Percentiles rank a stretch among this genome's conserved stretches.
Conservation (phyloP, 2,797 vertebrate genomes). For the Cottoperca gobio region DNA sequence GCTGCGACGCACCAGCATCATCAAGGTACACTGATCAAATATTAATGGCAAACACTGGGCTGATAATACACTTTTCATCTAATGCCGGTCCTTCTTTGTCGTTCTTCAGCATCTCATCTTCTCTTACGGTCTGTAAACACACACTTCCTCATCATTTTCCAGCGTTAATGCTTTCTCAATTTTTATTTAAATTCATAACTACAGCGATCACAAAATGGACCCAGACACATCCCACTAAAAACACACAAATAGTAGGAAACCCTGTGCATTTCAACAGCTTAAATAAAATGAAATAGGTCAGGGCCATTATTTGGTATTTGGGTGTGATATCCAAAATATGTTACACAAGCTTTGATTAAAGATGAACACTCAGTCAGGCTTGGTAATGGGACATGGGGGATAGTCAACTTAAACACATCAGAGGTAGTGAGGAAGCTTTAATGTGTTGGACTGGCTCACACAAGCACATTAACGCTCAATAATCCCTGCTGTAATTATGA, state of each 20-base stretch:
- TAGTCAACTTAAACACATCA: conserved; percentile 34
- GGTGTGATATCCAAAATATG: conserved; percentile 48
- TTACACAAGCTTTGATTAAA: conserved; percentile 49
- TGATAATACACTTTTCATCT: conserved; percentile 61
- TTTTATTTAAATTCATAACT: conserved; percentile 21
- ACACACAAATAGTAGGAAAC: background rate
- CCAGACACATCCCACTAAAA: background rate
- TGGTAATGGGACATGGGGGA: conserved; percentile 28
- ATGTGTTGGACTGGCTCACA: conserved; percentile 53
- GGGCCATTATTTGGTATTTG: conserved; percentile 42
- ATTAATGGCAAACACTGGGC: conserved; percentile 64
- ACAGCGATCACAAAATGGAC: conserved; percentile 16
- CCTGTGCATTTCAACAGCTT: conserved; percentile 5
- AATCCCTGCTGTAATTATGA: conserved; percentile 71
- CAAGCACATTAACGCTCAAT: conserved; percentile 66
- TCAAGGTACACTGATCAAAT: conserved; percentile 61
- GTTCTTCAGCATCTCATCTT: conserved; percentile 14
- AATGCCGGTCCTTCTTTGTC: conserved; percentile 23
- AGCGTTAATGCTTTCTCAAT: background rate
- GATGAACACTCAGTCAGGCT: conserved; percentile 33
- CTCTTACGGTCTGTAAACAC: conserved; percentile 1
- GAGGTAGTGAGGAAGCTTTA: conserved; percentile 47
- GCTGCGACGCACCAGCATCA: conserved; percentile 55
- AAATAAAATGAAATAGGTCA: conserved; percentile 54
- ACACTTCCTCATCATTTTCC: background rate